phyloP scores from a whole-genome alignment of 2,797 vertebrate species.

The Phataginus tetradactyla region DNA sequence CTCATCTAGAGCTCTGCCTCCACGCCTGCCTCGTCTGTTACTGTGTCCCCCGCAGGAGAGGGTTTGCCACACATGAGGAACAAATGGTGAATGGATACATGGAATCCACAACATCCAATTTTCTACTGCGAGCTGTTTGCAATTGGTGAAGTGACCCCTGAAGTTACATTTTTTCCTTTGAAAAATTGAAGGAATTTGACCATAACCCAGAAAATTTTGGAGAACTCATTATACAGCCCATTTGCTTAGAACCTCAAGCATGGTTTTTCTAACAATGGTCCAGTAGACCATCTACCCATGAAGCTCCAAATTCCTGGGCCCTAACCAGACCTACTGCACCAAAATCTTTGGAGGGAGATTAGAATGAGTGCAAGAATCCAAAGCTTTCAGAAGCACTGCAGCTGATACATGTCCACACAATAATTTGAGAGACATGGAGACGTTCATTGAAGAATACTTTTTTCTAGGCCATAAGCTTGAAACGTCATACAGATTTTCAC shows the following conservation, averaged over 20 bases:
- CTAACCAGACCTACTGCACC: neutral
- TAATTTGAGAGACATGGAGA: neutral
- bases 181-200: constrained; percentile 31
- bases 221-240: neutral
- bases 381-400: neutral
- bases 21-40: neutral
- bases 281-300: neutral
- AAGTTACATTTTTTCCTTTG: constrained; percentile 14
- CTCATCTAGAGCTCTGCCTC: neutral
- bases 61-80: neutral
- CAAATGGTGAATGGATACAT: neutral
- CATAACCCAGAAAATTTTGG: neutral
- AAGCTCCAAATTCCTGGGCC: neutral
- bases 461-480: neutral
- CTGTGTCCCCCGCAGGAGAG: neutral
- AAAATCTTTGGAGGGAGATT: neutral
- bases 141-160: neutral
- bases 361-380: neutral
- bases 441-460: neutral
- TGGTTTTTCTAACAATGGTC: neutral
- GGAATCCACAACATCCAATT: neutral
- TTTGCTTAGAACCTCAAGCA: constrained; percentile 3
- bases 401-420: neutral
- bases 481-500: neutral
- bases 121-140: neutral